These are phyloP conservation scores for Hedya salicella DNA, from an alignment of 2,888 invertebrate species.

Conservation along the genomic window DNA sequence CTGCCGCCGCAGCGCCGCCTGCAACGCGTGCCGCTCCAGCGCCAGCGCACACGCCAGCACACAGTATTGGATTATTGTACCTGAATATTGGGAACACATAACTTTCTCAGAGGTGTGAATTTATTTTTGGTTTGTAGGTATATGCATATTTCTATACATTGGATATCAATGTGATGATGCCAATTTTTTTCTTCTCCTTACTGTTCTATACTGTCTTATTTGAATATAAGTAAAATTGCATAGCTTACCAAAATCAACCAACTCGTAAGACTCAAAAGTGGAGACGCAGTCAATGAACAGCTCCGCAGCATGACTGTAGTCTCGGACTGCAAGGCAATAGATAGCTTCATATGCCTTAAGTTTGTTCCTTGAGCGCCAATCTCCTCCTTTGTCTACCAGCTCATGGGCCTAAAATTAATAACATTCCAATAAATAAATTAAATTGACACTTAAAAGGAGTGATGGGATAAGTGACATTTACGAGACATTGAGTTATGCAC, in stretches of 20 bases:
- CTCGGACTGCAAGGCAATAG: slow-evolving; percentile 97
- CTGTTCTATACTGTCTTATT: too few relatives aligned
- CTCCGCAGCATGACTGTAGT: slow-evolving; percentile 97
- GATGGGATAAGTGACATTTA: too few relatives aligned
- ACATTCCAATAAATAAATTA: not conserved
- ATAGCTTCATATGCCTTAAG: slow-evolving; percentile 98
- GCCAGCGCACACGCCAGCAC: slow-evolving; percentile 85
- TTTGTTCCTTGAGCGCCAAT: slow-evolving; percentile 99
- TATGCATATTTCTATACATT: too few relatives aligned
- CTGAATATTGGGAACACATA: slow-evolving; percentile 68
- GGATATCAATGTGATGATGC: too few relatives aligned
- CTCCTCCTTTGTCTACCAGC: slow-evolving; percentile 98
- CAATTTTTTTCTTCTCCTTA: too few relatives aligned
- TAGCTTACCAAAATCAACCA: slow-evolving; percentile 98
- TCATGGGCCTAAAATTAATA: slow-evolving; percentile 75
- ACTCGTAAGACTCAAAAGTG: slow-evolving; percentile 99
- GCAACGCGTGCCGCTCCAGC: slow-evolving; percentile 81
- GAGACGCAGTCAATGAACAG: slow-evolving; percentile 99
- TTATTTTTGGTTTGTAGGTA: too few relatives aligned
- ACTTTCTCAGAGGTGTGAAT: too few relatives aligned
- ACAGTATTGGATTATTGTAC: slow-evolving; percentile 85
- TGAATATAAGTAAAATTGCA: too few relatives aligned
- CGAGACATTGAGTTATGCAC: too few relatives aligned
- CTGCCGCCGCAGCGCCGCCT: slow-evolving; percentile 81
- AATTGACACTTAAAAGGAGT: too few relatives aligned